Evolutionary conservation across 2,113 vertebrate genomes (phyloP).

Genomic region (Hassar affinis): DNA sequence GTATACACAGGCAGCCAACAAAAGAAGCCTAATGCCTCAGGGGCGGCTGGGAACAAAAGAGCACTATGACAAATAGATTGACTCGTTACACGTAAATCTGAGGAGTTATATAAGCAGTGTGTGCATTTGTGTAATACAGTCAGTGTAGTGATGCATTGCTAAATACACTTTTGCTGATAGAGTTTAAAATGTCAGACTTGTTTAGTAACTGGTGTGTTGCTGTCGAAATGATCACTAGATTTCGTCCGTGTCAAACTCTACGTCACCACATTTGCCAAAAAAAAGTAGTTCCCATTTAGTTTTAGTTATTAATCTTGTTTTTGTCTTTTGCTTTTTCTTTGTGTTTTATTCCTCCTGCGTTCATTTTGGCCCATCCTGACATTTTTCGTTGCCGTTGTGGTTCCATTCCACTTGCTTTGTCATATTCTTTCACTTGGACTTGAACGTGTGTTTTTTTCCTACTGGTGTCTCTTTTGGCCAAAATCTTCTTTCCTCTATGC

Average conservation of each 20-base stretch:
- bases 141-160: background rate
- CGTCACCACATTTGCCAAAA: background rate
- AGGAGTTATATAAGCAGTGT: background rate
- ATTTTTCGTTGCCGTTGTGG: constrained; percentile 4
- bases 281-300: background rate
- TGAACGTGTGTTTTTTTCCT: background rate
- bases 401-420: background rate
- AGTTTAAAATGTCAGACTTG: background rate
- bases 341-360: background rate
- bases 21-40: constrained; percentile 9
- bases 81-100: background rate
- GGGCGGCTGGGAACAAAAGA: background rate
- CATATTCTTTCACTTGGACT: background rate
- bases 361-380: constrained; percentile 23
- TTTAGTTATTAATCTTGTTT: constrained; percentile 42
- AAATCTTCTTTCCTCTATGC: constrained; percentile 26
- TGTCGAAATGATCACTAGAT: background rate
- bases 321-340: constrained; percentile 24
- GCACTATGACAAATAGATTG: background rate
- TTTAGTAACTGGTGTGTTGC: background rate
- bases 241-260: background rate
- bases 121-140: background rate
- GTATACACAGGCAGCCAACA: constrained; percentile 13
- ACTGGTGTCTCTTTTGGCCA: background rate
- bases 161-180: background rate